A percentile compares a stretch with the other conserved stretches of the same genome.
phyloP scores from a whole-genome alignment of 2,797 vertebrate species.

The Dipus sagitta region DNA sequence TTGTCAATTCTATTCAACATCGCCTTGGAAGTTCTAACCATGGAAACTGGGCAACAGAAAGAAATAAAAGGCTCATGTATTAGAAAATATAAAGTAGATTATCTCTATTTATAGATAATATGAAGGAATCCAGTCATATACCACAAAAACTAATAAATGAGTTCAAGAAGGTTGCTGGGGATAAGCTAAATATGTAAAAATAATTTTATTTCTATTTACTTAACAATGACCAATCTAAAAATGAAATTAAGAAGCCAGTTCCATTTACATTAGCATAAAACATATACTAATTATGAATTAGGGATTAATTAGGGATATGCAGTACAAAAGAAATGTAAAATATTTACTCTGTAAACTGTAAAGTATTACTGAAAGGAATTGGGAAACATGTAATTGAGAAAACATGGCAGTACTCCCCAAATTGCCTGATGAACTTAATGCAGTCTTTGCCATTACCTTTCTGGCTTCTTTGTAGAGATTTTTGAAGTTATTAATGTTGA shows the following conservation, averaged over 20 bases:
- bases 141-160: neutral
- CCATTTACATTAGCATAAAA: neutral
- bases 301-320: neutral
- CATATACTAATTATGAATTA: neutral
- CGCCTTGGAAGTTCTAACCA: neutral
- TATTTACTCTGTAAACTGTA: neutral
- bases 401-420: neutral
- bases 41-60: neutral
- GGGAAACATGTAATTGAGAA: neutral
- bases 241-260: slow-evolving; percentile 18
- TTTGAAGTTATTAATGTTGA: neutral
- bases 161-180: neutral
- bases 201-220: neutral
- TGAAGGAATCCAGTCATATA: neutral
- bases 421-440: neutral
- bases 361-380: neutral
- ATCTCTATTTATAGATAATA: neutral
- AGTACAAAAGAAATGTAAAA: neutral
- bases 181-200: neutral
- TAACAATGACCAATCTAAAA: neutral
- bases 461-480: neutral
- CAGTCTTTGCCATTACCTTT: neutral
- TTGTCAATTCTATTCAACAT: neutral
- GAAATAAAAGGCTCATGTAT: neutral
- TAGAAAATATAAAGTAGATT: slow-evolving; percentile 1